Evolutionary conservation across 2,797 vertebrate genomes (phyloP).

Genomic region (Tympanoctomys barrerae): DNA sequence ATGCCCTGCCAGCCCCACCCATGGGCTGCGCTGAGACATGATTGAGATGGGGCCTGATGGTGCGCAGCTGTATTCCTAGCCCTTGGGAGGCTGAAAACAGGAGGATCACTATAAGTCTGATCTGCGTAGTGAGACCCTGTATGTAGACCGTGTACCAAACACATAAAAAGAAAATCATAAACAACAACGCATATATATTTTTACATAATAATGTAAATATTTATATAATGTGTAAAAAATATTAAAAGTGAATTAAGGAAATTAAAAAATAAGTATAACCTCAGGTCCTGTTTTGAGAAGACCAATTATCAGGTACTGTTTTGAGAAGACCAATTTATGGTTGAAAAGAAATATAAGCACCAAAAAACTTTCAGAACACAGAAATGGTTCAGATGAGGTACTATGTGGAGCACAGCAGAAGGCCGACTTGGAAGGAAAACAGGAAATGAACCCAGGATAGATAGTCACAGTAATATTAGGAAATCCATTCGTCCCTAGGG

Average conservation of each 20-base stretch:
- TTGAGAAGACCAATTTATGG: neutral
- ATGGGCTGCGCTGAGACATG: too few species aligned
- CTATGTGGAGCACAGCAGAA: neutral
- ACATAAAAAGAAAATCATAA: neutral
- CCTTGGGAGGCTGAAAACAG: too few species aligned
- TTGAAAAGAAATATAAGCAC: neutral
- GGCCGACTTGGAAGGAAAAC: neutral
- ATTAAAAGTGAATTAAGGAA: neutral
- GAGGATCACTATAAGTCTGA: too few species aligned
- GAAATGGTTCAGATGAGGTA: neutral
- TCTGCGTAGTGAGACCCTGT: too few species aligned
- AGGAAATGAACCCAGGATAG: neutral
- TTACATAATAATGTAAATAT: too few species aligned
- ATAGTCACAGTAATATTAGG: neutral
- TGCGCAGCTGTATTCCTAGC: too few species aligned
- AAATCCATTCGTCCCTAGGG: neutral
- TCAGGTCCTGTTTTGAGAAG: neutral
- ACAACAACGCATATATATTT: neutral
- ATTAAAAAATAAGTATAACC: neutral
- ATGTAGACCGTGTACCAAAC: too few species aligned
- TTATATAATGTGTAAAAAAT: neutral
- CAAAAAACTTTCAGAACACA: neutral
- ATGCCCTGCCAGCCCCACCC: too few species aligned
- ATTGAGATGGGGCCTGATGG: too few species aligned
- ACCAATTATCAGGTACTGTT: neutral